Evolutionary conservation across 2,888 invertebrate genomes (phyloP), one percentile per base, ranked within the genome.

Genomic region (Brenthis ino): DNA sequence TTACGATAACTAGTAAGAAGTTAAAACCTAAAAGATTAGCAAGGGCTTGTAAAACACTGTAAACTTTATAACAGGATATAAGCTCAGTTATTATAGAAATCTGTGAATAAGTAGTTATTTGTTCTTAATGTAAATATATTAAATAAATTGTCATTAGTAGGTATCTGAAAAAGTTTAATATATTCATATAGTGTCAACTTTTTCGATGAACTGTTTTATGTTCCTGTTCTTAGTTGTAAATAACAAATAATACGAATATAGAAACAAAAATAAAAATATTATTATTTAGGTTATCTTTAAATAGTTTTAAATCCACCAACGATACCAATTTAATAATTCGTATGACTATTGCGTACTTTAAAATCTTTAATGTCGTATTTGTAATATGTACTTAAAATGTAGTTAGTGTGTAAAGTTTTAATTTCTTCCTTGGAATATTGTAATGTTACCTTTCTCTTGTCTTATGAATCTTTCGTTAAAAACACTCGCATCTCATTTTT

Each of bases 151-250:
- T 83, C 82, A 81, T 80, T 86, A 85, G 83, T 82, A 84, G 82
- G 74, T 85, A 85, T 80, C 82, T 81, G 85, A 81, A 86, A 88
- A 87, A 87, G 82, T 87, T 87, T 93, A 92, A 91, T 91, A 92
- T 92, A 91, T 91, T 88, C 86, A 86, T 79, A 85, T 82, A 78
- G 76, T 76, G 85, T 86, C 71, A 77, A 77, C 77, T 75, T 87
- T 88, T 86, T 85, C 82, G 87, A 91, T 83, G 87, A 87, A 90
- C 91, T 91, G 88, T 89, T 89, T 91, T 92, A 89, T 91, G 93
- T 93, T 93, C 93, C 91, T 92, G 88, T 84, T 82, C 78, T 88
- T 91, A 91, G 89, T 86, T 91, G 89, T 92, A 91, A 86, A 91
- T 91, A 91, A 85, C 80, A 84, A 87, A 80, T 87, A 64, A 54